Conservation (phyloP, 2,113 vertebrate species). For the Anhinga rufa region DNA sequence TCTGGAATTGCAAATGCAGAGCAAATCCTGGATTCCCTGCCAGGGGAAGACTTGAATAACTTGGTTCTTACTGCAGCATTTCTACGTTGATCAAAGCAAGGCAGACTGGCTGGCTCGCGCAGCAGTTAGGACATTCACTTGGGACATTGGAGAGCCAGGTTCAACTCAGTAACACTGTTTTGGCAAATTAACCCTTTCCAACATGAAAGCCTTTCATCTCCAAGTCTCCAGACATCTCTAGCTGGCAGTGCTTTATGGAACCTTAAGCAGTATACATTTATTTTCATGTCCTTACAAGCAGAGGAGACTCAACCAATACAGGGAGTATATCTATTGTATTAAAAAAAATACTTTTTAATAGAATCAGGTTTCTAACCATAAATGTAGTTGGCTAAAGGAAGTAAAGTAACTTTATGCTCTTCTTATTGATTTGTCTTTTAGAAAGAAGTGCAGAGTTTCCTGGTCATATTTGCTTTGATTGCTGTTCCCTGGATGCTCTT, state of each 20-base stretch:
- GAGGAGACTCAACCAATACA: background rate
- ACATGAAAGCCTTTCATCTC: background rate
- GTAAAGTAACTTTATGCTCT: background rate
- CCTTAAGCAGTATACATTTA: background rate
- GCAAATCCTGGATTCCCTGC: background rate
- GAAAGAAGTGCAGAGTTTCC: constrained; percentile 78
- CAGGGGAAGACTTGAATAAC: background rate
- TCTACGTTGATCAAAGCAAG: background rate
- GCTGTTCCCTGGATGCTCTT: constrained; percentile 83
- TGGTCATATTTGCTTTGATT: constrained; percentile 78
- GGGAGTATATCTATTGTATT: background rate
- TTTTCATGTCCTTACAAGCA: background rate
- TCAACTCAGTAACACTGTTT: background rate
- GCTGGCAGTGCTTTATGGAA: background rate
- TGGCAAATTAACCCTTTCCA: background rate
- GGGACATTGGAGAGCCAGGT: background rate
- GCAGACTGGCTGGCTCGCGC: background rate
- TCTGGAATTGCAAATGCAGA: background rate
- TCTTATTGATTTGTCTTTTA: constrained; percentile 19
- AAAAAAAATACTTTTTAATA: background rate
- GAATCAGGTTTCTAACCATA: background rate
- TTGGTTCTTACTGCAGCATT: background rate
- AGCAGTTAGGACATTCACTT: background rate
- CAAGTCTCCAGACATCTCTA: background rate
- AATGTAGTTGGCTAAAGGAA: background rate